Base-by-base conservation (phyloP, 2,113 vertebrate species). In the mouse (Mus musculus) region DNA sequence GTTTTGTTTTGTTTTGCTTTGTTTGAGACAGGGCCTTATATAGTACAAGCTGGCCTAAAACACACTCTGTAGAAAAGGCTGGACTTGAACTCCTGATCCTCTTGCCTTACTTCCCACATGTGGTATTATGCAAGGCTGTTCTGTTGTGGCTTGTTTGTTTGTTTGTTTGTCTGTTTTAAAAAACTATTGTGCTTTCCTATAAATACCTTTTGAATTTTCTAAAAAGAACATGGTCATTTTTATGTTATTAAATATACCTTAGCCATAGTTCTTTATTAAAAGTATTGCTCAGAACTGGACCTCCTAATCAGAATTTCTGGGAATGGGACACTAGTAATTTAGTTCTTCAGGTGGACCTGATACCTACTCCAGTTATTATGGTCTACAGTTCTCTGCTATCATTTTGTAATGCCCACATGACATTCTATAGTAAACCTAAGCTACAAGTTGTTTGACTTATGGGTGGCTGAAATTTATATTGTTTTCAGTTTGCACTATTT, bases 111-210 rank as follows among this genome's bases (percentile, higher is more conserved):
- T 63, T 85, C 33, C 33, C 33, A 54, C 69, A 67, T 26, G 33
- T 88, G 49, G 1, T 24, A n/a, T 72, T 88, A 39, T 49, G 39
- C 14, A 85, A 67, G 39, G 26, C 10, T 65, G 8, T 85, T 85
- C 54, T n/a, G 33, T 13, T 33, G 67, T n/a, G 13, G 0, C 8
- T 63, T 52, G 16, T 87, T 46, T 52, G 49, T 30, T 67, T 65
- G 26, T 26, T 54, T 90, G 7, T 36, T 63, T 89, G 73, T 88
- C n/a, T n/a, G n/a, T 95, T 67, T 24, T 73, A 80, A 30, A 36
- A 78, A 56, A 94, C 89, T 90, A 10, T 88, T 67, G 46, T 95
- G 16, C 72, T 94, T 91, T 85, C n/a, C 56, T 91, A 39, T 93
- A 75, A 33, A 56, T 28, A 24, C 42, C n/a, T 80, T 95, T 91